Base-by-base conservation (phyloP, 2,113 vertebrate genomes). In the Leptobrachium ailaonicum region DNA sequence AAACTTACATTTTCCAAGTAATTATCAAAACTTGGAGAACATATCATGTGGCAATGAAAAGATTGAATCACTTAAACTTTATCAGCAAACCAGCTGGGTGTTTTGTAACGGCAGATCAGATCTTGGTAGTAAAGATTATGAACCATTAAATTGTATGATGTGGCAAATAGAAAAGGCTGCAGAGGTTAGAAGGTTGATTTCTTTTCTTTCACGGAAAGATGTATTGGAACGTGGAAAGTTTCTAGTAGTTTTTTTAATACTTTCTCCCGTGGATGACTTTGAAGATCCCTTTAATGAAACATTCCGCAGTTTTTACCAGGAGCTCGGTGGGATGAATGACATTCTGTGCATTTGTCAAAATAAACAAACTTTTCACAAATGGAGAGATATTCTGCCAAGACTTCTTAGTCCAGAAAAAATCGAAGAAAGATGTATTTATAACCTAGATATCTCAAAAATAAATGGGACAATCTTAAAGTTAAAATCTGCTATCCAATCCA, bases 81-180 rank as follows among this genome's bases (percentile, higher is more conserved):
- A 88, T 20, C 89, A 89, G 78, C 90, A 92, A 60, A 91, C 91
- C 73, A 95, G 91, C 70, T 96, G 94, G 94, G 87, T 96, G 47
- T 96, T 95, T 82, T 95, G 94, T 85, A 96, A 95, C 83, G 94
- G 95, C 54, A 90, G 91, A 0, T 89, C 91, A 83, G 20, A 32
- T 6, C 73, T 86, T 20, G 76, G 88, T 5, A 71, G 45, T 41
- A 83, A 84, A 8, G 1, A 11, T 0, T n/a, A 89, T 73, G 62
- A 66, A 66, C 90, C 92, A n/a, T 70, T 92, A 9, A 50, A 66
- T 45, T n/a, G 88, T 1, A 40, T 45, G 13, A 41, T 79, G 20
- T 96, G 94, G 94, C 85, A 90, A 66, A 87, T 41, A 84, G 88
- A 96, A 0, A 93, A 92, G 80, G 93, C 91, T 80, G 84, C 89